Base-by-base conservation (phyloP, 2,888 invertebrate genomes). In the Parnassius glacialis region DNA sequence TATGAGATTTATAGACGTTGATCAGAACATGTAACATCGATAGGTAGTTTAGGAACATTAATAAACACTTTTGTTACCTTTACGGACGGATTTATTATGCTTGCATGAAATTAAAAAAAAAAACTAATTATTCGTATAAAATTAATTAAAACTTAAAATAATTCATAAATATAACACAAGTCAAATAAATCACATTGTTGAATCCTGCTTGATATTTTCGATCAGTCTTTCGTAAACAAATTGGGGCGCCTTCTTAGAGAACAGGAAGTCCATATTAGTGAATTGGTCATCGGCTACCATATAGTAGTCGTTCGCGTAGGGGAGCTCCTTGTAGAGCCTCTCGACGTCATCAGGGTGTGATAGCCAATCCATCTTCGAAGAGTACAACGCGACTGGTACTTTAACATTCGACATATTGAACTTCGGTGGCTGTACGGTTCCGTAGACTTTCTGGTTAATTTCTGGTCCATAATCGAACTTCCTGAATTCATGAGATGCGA, bases 281-380 rank as follows among this genome's bases (percentile, higher is more conserved):
- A 90, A 92, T 74, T 86, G 79, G 51, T 89, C 81, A 70, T 92
- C 87, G 1, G 93, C 88, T 50, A 95, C 93, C 69, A 90, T 82
- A 82, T 92, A 91, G 68, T 87, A 87, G 57, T 92, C 92, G 62
- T 85, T 81, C 9, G 93, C 88, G 71, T 93, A 92, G 56, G 93
- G 93, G 50, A 96, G 84, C 68, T 92, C 87, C 7, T 80, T 76
- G 56, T 89, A 86, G 65, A 95, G 79, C 52, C 87, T 87, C 48
- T 90, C 78, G 1, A 95, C 94, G 67, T 95, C 94, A 70, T 82
- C 80, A 52, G 93, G 92, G 64, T 92, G 86, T 16, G 95, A 92
- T 57, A 96, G 81, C 93, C 94, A 94, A 81, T 96, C 96, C 54
- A 94, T 93, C 13, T 83, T 81, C 62, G 86, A 84, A 76, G 82